Percentiles rank a stretch among this genome's conserved stretches.
phyloP scores from a whole-genome alignment of 2,888 invertebrate genomes.

The Heteromyza rotundicornis region DNA sequence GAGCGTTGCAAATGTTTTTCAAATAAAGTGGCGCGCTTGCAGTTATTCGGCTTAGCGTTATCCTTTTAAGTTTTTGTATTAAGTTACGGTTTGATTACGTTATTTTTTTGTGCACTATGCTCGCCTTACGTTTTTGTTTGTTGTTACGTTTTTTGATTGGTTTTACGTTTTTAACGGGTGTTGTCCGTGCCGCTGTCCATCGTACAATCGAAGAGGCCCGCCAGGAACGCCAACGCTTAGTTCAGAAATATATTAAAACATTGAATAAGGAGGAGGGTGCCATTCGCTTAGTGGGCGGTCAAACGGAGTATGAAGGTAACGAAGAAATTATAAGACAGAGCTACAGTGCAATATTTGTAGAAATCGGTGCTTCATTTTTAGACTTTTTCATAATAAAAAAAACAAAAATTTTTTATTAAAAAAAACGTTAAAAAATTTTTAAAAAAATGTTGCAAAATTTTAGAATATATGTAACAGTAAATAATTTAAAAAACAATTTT shows the following conservation, averaged over 20 bases:
- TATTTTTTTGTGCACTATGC: background rate
- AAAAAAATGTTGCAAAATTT: too few species aligned
- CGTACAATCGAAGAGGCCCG: constrained; percentile 56
- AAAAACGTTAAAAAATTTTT: too few species aligned
- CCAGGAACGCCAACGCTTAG: constrained; percentile 65
- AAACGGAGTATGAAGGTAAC: constrained; percentile 74
- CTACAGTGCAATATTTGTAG: too few species aligned
- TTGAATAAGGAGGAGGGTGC: constrained; percentile 77
- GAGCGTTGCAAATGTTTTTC: background rate
- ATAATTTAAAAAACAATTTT: too few species aligned
- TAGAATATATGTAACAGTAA: too few species aligned
- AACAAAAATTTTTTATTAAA: too few species aligned
- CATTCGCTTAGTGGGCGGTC: constrained; percentile 74
- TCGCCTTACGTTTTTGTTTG: background rate
- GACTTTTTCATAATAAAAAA: too few species aligned
- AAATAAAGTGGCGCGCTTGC: too few species aligned
- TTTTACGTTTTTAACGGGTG: background rate
- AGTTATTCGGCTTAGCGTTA: too few species aligned
- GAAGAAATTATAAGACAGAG: too few species aligned
- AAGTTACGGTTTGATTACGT: background rate
- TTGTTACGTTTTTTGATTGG: background rate
- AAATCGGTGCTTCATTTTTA: too few species aligned
- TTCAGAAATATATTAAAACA: constrained; percentile 74
- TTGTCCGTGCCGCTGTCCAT: constrained; percentile 41
- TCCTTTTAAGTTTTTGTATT: background rate